Base-by-base conservation (phyloP, 2,888 invertebrate species). In the Archips xylosteana region DNA sequence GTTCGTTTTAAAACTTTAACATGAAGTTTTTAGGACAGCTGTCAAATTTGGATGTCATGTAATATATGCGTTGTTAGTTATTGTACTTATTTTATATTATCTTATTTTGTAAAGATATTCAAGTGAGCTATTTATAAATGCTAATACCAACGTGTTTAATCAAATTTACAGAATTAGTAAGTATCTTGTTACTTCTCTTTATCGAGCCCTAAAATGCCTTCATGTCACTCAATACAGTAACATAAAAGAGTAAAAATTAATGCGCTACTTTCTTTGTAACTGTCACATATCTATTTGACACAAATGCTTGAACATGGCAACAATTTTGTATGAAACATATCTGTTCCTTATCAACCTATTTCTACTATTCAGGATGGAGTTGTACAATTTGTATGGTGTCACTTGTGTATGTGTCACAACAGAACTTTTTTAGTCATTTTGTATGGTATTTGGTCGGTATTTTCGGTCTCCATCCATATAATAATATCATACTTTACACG, bases 131-230 rank as follows among this genome's bases (percentile, higher is more conserved):
- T 71, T 75, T 70, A 62, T 89, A 81, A 83, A 94, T 94, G 94
- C 86, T 94, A 85, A 88, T 93, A 85, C 94, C 94, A 51, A 93
- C 94, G 13, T 94, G 93, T 83, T 77, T 92, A 75, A 90, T 94
- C 70, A 94, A 94, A 88, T 87, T 92, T 51, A 78, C 90, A 66
- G 94, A 94, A 87, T 84, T 94, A 81, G 94, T 94, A 82, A 88
- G 91, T 86, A 42, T 39, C 34, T 36, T 36, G 23, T 12, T 10
- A 15, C 34, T 42, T 66, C 47, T 9, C 36, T 36, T 9, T 36
- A 60, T 36, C 60, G 2, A 60, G 23, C 12, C 59, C 10, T 10
- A 3, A 13, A 34, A 34, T 9, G 13, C 12, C 34, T 34, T 15
- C 23, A 54, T 9, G 54, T 15, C 54, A 49, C 10, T 9, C 9